phyloP scores from a whole-genome alignment of 2,113 vertebrate genomes.

The Pygathrix nemaeus region DNA sequence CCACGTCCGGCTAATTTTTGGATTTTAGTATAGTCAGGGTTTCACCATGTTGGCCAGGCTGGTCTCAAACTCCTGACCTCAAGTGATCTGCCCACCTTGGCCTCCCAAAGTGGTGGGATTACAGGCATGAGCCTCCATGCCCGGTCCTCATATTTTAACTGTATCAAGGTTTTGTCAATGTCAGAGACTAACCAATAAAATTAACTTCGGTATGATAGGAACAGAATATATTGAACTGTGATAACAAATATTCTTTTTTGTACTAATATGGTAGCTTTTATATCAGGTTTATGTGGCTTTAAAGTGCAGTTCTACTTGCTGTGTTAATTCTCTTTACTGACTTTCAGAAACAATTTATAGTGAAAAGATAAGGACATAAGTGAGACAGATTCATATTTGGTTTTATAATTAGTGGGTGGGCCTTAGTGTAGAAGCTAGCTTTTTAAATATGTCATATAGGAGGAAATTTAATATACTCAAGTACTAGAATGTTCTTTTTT shows the following conservation, averaged over 20 bases:
- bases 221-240: conserved; percentile 48
- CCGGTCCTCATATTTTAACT: not conserved
- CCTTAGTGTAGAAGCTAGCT: not conserved
- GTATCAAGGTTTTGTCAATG: conserved; percentile 21
- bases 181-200: conserved; percentile 29
- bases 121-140: too few relatives aligned
- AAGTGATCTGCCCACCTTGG: too few relatives aligned
- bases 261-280: conserved; percentile 34
- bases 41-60: too few relatives aligned
- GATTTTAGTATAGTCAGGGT: too few relatives aligned
- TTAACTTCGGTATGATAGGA: conserved; percentile 20
- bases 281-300: not conserved
- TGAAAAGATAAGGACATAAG: conserved; percentile 37
- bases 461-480: not conserved
- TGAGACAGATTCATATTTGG: not conserved
- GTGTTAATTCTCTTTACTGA: conserved; percentile 40
- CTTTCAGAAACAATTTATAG: conserved; percentile 8
- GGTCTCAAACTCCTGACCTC: too few relatives aligned
- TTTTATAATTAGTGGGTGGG: conserved; percentile 9
- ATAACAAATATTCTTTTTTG: conserved; percentile 30
- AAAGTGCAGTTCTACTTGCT: not conserved
- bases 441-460: not conserved
- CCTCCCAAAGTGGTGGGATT: too few relatives aligned
- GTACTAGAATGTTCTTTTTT: not conserved
- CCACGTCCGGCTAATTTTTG: too few relatives aligned